Evolutionary conservation across 2,113 vertebrate species (phyloP).

Genomic region (Aptenodytes patagonicus): DNA sequence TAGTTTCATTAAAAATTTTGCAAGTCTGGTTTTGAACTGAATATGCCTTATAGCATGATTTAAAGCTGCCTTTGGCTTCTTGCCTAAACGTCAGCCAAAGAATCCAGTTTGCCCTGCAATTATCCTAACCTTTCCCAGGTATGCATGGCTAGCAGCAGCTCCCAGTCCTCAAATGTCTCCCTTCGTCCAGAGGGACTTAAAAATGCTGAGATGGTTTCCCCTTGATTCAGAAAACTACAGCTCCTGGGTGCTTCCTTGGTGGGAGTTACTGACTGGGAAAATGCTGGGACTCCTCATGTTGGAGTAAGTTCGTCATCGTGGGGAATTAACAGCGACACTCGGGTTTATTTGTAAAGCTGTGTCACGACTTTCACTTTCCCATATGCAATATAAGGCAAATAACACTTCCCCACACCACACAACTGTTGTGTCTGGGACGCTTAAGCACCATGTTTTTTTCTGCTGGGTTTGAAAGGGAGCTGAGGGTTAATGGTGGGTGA

Average conservation of each 20-base stretch:
- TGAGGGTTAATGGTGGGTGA: not conserved
- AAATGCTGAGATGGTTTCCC: not conserved
- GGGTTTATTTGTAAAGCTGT: not conserved
- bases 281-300: accelerated
- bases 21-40: not conserved
- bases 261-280: not conserved
- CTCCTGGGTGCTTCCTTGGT: not conserved
- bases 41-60: not conserved
- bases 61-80: not conserved
- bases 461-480: not conserved
- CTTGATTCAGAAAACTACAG: not conserved
- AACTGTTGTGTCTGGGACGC: not conserved
- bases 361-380: not conserved
- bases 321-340: not conserved
- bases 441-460: not conserved
- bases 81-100: not conserved
- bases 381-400: accelerated
- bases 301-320: accelerated
- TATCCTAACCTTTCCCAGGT: not conserved
- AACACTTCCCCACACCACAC: too few relatives aligned
- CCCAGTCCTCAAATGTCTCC: accelerated
- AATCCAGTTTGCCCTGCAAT: not conserved
- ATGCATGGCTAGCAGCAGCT: not conserved
- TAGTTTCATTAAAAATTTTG: not conserved
- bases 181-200: not conserved